These are phyloP conservation scores for Andrena marginata DNA, from an alignment of 2,888 invertebrate species.

Conservation along the genomic window DNA sequence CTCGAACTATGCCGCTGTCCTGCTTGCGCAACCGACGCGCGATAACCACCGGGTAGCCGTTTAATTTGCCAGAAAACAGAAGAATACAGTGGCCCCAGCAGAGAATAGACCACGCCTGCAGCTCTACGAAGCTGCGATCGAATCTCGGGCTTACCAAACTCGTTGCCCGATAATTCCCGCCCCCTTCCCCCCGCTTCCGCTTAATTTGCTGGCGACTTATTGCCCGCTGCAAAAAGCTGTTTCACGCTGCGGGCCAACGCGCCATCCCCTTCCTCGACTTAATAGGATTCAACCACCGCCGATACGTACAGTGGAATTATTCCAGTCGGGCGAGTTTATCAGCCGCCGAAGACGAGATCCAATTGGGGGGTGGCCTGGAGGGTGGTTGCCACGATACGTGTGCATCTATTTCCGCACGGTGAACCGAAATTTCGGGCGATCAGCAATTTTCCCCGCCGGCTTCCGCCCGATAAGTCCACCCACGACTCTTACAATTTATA, in stretches of 20 bases:
- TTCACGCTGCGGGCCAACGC: constrained; percentile 33
- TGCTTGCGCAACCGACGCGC: neutral
- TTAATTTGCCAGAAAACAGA: constrained; percentile 30
- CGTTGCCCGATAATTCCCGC: constrained; percentile 61
- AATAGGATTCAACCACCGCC: constrained; percentile 62
- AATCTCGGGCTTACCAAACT: constrained; percentile 59
- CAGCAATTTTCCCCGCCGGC: constrained; percentile 26
- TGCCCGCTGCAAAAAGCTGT: constrained; percentile 61
- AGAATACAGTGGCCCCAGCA: constrained; percentile 8
- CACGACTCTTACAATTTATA: constrained; percentile 30
- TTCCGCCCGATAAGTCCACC: constrained; percentile 27
- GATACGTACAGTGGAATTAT: constrained; percentile 64
- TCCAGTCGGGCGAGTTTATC: constrained; percentile 53
- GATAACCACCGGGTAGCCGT: neutral
- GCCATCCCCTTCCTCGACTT: constrained; percentile 8
- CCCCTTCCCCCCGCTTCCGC: constrained; percentile 42
- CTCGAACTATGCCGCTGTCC: neutral
- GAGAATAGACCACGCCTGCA: neutral
- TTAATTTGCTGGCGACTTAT: constrained; percentile 65
- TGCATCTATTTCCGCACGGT: constrained; percentile 35
- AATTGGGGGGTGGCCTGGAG: constrained; percentile 39
- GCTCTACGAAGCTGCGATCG: constrained; percentile 39
- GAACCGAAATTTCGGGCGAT: constrained; percentile 30
- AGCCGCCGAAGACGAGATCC: constrained; percentile 47
- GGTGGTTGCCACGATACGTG: constrained; percentile 7